phyloP scores from a whole-genome alignment of 2,113 vertebrate genomes.

The Anthoscopus minutus region DNA sequence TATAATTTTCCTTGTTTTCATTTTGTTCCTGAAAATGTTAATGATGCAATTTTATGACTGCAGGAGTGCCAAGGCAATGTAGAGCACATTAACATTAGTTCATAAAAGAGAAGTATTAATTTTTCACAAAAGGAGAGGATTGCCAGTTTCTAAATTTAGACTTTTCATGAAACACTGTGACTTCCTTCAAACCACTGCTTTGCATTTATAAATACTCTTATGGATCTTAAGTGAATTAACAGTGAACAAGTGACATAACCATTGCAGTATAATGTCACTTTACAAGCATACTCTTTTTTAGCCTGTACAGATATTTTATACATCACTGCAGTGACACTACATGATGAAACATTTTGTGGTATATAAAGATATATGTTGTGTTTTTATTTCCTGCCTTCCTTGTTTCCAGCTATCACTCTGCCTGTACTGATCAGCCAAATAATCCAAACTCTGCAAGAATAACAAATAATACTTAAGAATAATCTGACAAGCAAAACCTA shows the following conservation, averaged over 20 bases:
- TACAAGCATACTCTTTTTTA: background rate
- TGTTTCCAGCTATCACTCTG: background rate
- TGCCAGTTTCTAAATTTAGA: background rate
- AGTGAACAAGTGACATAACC: background rate
- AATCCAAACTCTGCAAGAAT: background rate
- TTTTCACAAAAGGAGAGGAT: background rate
- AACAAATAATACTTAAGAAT: background rate
- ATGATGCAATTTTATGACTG: constrained; percentile 2
- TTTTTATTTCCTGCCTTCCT: background rate
- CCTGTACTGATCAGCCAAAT: background rate
- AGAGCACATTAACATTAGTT: background rate
- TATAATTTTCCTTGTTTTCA: background rate
- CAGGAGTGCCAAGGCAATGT: background rate
- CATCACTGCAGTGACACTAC: background rate
- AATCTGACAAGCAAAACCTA: background rate
- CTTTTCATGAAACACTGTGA: background rate
- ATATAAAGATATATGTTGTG: background rate
- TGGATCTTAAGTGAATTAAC: background rate
- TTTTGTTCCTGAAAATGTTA: constrained; percentile 16
- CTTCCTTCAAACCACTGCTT: background rate
- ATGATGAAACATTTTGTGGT: background rate
- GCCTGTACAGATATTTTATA: background rate
- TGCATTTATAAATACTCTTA: background rate
- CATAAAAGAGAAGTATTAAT: background rate
- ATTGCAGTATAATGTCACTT: background rate